Conservation (phyloP, 2,888 invertebrate genomes). For the Polia nebulosa region DNA sequence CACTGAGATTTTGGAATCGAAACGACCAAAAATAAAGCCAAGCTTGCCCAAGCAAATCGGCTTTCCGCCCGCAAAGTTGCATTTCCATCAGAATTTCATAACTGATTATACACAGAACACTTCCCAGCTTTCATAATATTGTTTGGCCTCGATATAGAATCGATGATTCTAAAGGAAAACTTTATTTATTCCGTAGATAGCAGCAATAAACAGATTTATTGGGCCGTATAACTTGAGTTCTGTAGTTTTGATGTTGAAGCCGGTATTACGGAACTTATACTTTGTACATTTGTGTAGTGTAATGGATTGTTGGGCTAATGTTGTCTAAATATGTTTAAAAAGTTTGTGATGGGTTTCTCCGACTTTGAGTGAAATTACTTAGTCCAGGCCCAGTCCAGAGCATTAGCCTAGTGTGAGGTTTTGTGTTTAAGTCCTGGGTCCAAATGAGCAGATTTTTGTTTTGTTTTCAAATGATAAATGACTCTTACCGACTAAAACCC, state of each 20-base stretch:
- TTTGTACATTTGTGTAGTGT: conserved; percentile 26
- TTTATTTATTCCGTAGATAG: conserved; percentile 37
- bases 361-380: conserved; percentile 15
- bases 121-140: conserved; percentile 12
- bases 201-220: conserved; percentile 49
- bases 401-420: no score
- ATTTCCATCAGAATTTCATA: conserved; percentile 29
- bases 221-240: conserved; percentile 32
- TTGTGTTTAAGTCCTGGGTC: no score
- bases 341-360: background rate
- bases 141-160: conserved; percentile 12
- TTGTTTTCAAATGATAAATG: no score
- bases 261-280: conserved; percentile 18
- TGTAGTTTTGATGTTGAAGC: conserved; percentile 42
- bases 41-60: conserved; percentile 18
- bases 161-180: conserved; percentile 25
- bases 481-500: no score
- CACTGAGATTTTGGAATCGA: conserved; percentile 15
- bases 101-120: conserved; percentile 15
- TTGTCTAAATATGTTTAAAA: background rate
- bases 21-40: conserved; percentile 22
- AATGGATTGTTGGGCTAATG: conserved; percentile 24
- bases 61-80: conserved; percentile 3
- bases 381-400: no score
- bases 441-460: no score